Evolutionary conservation across 2,113 vertebrate species (phyloP).

Genomic region (Hystrix brachyura): DNA sequence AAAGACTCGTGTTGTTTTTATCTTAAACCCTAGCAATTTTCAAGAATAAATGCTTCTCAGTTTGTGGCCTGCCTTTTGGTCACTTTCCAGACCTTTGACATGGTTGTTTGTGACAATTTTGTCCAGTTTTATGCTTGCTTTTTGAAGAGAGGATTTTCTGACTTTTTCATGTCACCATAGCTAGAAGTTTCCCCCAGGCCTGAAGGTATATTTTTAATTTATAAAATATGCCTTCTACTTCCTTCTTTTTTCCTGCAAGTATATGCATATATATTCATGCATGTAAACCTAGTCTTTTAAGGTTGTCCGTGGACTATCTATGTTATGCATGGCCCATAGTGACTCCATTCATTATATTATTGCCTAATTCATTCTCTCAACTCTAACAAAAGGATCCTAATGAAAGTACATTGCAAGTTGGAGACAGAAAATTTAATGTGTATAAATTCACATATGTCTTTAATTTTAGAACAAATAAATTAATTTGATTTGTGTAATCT

Average conservation of each 20-base stretch:
- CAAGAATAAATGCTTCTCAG: slow-evolving; percentile 30
- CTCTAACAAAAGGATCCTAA: background rate
- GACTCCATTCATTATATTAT: background rate
- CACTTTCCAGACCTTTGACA: slow-evolving; percentile 14
- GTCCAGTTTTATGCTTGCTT: background rate
- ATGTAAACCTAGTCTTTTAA: background rate
- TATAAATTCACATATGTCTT: slow-evolving; percentile 4
- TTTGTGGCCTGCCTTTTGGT: slow-evolving; percentile 28
- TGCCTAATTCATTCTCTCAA: background rate
- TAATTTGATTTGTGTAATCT: slow-evolving; percentile 40
- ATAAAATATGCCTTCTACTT: slow-evolving; percentile 36
- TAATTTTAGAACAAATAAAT: slow-evolving; percentile 39
- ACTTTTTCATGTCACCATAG: background rate
- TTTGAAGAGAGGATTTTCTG: slow-evolving; percentile 5
- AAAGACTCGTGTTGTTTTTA: background rate
- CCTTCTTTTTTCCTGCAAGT: background rate
- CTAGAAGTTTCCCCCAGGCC: background rate
- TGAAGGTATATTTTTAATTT: slow-evolving; percentile 50
- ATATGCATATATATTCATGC: slow-evolving; percentile 37
- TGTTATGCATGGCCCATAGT: background rate
- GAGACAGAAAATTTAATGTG: background rate
- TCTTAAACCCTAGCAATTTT: background rate
- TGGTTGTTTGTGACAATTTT: slow-evolving; percentile 4
- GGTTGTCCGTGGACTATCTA: background rate
- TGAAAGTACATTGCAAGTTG: background rate